Conservation (phyloP, 1,140 invertebrate species). For the Thereuonema tuberculata region DNA sequence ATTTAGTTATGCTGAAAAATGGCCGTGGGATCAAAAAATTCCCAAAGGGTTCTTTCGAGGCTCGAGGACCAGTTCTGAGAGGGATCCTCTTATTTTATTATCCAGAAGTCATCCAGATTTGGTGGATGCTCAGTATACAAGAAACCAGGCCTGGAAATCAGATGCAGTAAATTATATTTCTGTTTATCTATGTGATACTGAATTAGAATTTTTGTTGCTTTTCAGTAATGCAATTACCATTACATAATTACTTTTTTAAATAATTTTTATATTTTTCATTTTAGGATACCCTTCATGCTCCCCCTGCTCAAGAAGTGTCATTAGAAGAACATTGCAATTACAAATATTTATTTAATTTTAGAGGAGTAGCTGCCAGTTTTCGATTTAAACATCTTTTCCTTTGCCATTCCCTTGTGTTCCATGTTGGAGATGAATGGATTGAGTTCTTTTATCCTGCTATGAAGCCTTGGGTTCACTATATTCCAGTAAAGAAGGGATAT, state of each 20-base stretch:
- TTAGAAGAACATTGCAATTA: slow-evolving; percentile 86
- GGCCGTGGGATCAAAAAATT: slow-evolving; percentile 65
- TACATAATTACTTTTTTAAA: too few relatives aligned
- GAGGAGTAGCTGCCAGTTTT: slow-evolving; percentile 93
- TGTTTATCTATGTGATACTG: slow-evolving; percentile 14
- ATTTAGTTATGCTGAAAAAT: slow-evolving; percentile 40
- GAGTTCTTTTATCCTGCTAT: slow-evolving; percentile 90
- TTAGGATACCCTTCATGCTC: slow-evolving; percentile 66
- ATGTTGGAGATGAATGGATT: slow-evolving; percentile 85
- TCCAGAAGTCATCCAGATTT: slow-evolving; percentile 61
- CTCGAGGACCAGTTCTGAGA: slow-evolving; percentile 76
- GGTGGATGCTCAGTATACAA: slow-evolving; percentile 87
- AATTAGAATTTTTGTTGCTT: slow-evolving; percentile 12
- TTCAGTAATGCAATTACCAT: too few relatives aligned
- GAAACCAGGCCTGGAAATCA: slow-evolving; percentile 97
- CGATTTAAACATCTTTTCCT: slow-evolving; percentile 92
- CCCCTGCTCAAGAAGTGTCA: slow-evolving; percentile 70
- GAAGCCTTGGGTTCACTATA: slow-evolving; percentile 92
- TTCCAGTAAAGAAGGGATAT: slow-evolving; percentile 64
- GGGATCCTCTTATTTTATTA: slow-evolving; percentile 76
- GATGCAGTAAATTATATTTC: slow-evolving; percentile 42
- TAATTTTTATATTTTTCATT: slow-evolving; percentile 27
- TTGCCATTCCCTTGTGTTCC: slow-evolving; percentile 86
- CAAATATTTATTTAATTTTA: slow-evolving; percentile 91
- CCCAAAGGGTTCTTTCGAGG: slow-evolving; percentile 76